Percentiles rank a stretch among this genome's conserved stretches.
These are phyloP conservation scores for Norana najaformis DNA, from an alignment of 2,888 invertebrate genomes.

Conservation along the genomic window DNA sequence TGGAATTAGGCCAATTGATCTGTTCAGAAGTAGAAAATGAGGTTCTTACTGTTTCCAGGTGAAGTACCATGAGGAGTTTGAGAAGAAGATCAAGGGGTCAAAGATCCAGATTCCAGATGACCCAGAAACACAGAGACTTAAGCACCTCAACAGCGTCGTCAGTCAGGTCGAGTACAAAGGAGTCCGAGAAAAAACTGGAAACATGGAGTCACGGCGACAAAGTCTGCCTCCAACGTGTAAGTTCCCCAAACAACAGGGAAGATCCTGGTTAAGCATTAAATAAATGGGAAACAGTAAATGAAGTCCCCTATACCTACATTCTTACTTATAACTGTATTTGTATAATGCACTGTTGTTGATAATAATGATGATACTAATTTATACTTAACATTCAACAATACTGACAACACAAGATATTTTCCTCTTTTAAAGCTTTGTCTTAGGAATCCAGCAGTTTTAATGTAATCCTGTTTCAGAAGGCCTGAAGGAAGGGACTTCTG, in stretches of 20 bases:
- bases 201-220: constrained; percentile 21
- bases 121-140: constrained; percentile 83
- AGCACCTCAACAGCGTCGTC: constrained; percentile 35
- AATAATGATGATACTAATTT: neutral
- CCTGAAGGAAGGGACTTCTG: too few species aligned
- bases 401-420: neutral
- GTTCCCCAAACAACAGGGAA: neutral
- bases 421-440: neutral
- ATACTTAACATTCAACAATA: neutral
- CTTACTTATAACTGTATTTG: neutral
- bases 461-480: too few species aligned
- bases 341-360: neutral
- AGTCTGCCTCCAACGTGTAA: constrained; percentile 27
- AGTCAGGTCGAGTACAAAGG: constrained; percentile 37
- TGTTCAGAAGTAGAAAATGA: constrained; percentile 5
- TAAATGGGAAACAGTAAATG: neutral
- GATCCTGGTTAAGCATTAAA: neutral
- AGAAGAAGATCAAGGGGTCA: constrained; percentile 56
- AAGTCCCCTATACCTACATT: neutral
- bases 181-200: neutral
- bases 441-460: neutral
- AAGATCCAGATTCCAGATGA: constrained; percentile 74
- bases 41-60: constrained; percentile 66
- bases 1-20: neutral
- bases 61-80: constrained; percentile 87